Base-by-base conservation (phyloP, 2,797 vertebrate species). In the Onychomys leucogaster region DNA sequence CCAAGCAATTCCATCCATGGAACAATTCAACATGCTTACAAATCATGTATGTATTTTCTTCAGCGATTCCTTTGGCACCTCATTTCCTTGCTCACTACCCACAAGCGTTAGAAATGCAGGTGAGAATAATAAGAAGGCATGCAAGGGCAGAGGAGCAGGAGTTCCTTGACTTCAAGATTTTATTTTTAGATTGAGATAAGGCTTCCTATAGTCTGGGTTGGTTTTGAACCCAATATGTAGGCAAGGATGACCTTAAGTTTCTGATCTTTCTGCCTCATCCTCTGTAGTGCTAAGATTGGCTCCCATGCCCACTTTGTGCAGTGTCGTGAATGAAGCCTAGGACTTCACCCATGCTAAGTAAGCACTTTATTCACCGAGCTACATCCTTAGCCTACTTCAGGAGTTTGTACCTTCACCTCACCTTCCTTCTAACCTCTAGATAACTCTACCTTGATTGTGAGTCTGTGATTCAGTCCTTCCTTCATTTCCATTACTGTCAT, bases 1-100 rank as follows among this genome's bases (percentile, higher is more conserved):
- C 34, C n/a, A 77, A 93, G 92, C 69, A 97, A 92, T 82, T 59
- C 90, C 90, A 46, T 94, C 46, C 61, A 63, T 49, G 78, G 59
- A 91, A 87, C 14, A 91, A 82, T 76, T 23, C 32, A 90, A 75
- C 52, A 76, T 25, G 21, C 90, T 95, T 95, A 91, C 65, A 95
- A 92, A 75, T 32, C 71, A 88, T 59, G 41, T 94, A 29, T 37
- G 37, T 61, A 73, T 94, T 96, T 96, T 59, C 16, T 67, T 84
- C 52, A 94, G 96, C 90, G 82, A 86, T 91, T 67, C 86, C 63
- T 75, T 87, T 27, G 23, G 63, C 37, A 17, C 84, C 82, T 94
- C 92, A 71, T n/a, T 52, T 92, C 87, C 34, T 71, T 78, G 9
- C 88, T 89, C 90, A 25, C 29, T 59, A 57, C 37, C 8, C 23